Evolutionary conservation across 92 coral and sea anemone species (phyloP).

Genomic region (Micromussa lordhowensis): DNA sequence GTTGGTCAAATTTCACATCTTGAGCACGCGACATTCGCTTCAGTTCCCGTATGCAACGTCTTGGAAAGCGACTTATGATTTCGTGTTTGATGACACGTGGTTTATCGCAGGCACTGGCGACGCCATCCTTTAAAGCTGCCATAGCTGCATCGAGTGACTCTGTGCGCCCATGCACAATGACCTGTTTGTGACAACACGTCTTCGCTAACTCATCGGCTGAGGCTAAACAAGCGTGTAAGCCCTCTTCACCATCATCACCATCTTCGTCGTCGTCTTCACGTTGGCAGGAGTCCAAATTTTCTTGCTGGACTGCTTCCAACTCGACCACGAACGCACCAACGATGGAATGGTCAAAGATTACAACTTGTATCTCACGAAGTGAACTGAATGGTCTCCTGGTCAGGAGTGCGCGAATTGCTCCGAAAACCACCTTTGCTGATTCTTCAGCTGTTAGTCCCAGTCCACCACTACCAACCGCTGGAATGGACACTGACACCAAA

Average conservation of each 20-base stretch:
- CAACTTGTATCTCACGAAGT: conserved; percentile 16
- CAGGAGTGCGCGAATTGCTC: conserved; percentile 10
- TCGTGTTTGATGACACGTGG: conserved; percentile 6
- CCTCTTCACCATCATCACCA: not conserved
- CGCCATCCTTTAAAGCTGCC: conserved; percentile 23
- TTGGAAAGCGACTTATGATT: conserved; percentile 6
- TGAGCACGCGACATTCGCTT: conserved; percentile 13
- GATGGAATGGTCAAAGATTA: conserved; percentile 9
- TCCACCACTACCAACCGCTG: conserved; percentile 46
- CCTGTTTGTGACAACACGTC: not conserved
- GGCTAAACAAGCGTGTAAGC: not conserved
- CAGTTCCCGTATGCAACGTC: conserved; percentile 6
- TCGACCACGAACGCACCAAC: conserved; percentile 23
- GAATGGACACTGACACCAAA: conserved; percentile 38
- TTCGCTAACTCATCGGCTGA: not conserved
- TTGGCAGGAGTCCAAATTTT: not conserved
- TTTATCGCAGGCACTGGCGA: not conserved
- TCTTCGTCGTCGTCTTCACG: not conserved
- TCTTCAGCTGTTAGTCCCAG: conserved; percentile 31
- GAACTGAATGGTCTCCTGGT: not conserved
- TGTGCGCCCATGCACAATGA: conserved; percentile 6
- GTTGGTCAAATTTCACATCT: conserved; percentile 40
- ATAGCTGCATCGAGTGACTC: conserved; percentile 11
- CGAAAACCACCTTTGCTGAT: conserved; percentile 21
- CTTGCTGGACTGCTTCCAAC: conserved; percentile 3